Evolutionary conservation across 1,140 invertebrate species (phyloP).

Genomic region (Euura saliciscinereae): DNA sequence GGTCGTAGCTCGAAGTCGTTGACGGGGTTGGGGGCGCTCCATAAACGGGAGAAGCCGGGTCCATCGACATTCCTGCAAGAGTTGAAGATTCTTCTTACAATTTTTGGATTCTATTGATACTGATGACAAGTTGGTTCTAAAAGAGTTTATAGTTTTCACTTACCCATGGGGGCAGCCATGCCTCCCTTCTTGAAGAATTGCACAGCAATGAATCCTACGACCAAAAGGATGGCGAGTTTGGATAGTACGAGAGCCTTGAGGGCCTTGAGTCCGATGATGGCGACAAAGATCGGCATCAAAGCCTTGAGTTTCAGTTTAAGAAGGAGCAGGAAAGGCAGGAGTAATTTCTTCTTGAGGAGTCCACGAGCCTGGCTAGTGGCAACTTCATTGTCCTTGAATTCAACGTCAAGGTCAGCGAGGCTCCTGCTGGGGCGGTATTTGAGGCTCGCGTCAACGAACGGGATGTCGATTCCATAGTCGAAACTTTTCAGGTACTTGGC

Average conservation of each 20-base stretch:
- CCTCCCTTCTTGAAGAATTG: constrained; percentile 74
- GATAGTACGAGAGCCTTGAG: constrained; percentile 82
- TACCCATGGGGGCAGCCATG: constrained; percentile 55
- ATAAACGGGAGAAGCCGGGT: constrained; percentile 64
- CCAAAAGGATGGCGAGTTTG: constrained; percentile 79
- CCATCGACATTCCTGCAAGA: constrained; percentile 73
- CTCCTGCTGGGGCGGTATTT: constrained; percentile 57
- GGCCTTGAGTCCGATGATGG: constrained; percentile 79
- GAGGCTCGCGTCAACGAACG: constrained; percentile 58
- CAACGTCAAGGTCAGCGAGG: constrained; percentile 63
- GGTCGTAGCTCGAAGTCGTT: constrained; percentile 62
- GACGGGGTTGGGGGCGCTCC: constrained; percentile 65
- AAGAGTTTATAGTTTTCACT: neutral
- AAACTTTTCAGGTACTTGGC: constrained; percentile 72
- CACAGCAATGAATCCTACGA: constrained; percentile 78
- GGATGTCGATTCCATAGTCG: constrained; percentile 72
- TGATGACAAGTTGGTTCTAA: too few species aligned
- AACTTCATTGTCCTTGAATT: constrained; percentile 72
- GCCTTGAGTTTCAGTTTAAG: constrained; percentile 84
- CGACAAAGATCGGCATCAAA: constrained; percentile 80
- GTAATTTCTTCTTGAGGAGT: constrained; percentile 79
- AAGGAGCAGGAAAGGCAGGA: constrained; percentile 77
- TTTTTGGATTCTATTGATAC: neutral
- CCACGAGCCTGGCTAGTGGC: constrained; percentile 73
- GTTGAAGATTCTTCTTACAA: neutral